Conservation (phyloP, 2,797 vertebrate genomes). For the Merluccius polli region DNA sequence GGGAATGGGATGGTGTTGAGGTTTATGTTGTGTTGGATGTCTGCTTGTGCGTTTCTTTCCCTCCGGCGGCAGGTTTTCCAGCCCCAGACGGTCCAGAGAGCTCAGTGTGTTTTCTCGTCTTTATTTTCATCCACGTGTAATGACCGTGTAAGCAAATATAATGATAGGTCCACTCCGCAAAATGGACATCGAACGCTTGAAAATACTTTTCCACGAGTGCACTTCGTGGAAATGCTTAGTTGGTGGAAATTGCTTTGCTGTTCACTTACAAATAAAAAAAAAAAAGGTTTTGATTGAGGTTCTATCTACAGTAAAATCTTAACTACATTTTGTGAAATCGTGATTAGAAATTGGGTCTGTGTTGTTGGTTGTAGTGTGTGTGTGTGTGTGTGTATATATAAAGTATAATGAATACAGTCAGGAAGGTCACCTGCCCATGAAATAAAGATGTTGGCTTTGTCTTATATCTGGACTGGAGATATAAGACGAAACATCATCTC, state of each 20-base stretch:
- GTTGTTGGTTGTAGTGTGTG: background rate
- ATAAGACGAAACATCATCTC: background rate
- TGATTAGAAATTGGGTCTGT: background rate
- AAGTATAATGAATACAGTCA: no score
- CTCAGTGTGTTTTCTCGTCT: background rate
- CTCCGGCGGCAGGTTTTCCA: background rate
- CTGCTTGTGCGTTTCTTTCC: background rate
- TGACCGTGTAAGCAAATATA: background rate
- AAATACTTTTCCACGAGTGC: conserved; percentile 4
- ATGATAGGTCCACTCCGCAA: background rate
- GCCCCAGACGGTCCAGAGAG: background rate
- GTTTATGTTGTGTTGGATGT: background rate
- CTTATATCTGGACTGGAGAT: background rate
- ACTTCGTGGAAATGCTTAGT: background rate
- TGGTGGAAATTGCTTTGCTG: background rate
- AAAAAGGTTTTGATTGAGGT: background rate
- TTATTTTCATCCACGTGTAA: background rate
- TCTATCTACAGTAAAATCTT: background rate
- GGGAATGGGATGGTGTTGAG: background rate
- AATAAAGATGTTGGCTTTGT: background rate
- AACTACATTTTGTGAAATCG: background rate
- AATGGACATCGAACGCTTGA: background rate
- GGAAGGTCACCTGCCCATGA: background rate
- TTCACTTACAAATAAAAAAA: background rate
- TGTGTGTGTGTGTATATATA: background rate